Conservation (phyloP, 2,797 vertebrate species). For the Petrocephalus sullivani region DNA sequence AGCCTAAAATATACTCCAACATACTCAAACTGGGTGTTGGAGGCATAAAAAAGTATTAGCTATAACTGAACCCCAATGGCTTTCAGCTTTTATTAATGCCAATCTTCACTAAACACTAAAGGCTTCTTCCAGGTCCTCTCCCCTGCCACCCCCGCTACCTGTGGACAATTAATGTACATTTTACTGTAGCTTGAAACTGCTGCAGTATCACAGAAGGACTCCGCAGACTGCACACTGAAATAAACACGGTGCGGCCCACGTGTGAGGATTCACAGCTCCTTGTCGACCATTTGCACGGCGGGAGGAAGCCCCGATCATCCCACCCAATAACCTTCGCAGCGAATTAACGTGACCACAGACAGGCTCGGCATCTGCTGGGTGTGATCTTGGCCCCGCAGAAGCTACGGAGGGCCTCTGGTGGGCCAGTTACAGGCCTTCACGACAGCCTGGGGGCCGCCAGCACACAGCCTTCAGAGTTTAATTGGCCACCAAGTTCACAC, state of each 20-base stretch:
- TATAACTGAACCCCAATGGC: not conserved
- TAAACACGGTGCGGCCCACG: not conserved
- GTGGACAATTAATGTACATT: not conserved
- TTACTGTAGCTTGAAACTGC: not conserved
- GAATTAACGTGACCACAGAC: not conserved
- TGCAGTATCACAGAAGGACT: not conserved
- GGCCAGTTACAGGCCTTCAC: not conserved
- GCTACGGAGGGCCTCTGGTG: not conserved
- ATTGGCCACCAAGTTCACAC: conserved; percentile 15
- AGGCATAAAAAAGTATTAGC: not conserved
- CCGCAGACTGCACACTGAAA: not conserved
- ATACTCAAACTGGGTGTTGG: not conserved
- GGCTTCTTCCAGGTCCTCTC: not conserved
- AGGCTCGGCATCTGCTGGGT: not conserved
- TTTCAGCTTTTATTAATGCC: not conserved
- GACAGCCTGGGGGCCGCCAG: not conserved
- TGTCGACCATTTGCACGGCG: not conserved
- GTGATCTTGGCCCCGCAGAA: not conserved
- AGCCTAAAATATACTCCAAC: not conserved
- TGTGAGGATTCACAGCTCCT: not conserved
- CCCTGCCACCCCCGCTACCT: not conserved
- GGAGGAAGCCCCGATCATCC: not conserved
- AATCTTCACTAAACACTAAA: not conserved
- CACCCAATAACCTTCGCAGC: not conserved
- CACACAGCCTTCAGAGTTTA: not conserved